These are phyloP conservation scores for Argyra leucocephala DNA, from an alignment of 2,888 invertebrate genomes.

Conservation along the genomic window DNA sequence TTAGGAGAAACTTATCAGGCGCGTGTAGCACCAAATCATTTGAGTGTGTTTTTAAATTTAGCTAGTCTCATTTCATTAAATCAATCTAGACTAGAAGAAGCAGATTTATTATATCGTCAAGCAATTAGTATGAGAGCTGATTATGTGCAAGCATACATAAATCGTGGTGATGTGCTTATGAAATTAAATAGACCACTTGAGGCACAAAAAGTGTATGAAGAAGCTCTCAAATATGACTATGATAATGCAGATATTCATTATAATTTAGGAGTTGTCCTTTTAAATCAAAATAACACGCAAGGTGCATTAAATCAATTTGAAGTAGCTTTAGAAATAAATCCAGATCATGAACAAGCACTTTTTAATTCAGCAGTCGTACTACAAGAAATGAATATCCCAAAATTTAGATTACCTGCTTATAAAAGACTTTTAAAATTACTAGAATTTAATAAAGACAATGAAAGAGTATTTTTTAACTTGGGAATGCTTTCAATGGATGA, in stretches of 20 bases:
- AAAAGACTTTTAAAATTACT: slow-evolving; percentile 73
- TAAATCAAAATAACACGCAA: slow-evolving; percentile 84
- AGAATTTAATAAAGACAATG: slow-evolving; percentile 59
- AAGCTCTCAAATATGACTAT: slow-evolving; percentile 84
- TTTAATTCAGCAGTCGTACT: slow-evolving; percentile 90
- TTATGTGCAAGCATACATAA: slow-evolving; percentile 91
- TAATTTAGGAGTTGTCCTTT: slow-evolving; percentile 84
- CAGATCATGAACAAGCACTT: slow-evolving; percentile 89
- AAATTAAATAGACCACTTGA: slow-evolving; percentile 89
- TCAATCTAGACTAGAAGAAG: slow-evolving; percentile 82
- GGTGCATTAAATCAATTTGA: slow-evolving; percentile 87
- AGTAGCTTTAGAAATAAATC: slow-evolving; percentile 83
- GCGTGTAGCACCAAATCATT: slow-evolving; percentile 87
- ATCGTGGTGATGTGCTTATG: slow-evolving; percentile 90
- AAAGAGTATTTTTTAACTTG: slow-evolving; percentile 86
- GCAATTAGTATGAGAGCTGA: slow-evolving; percentile 96
- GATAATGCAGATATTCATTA: slow-evolving; percentile 92
- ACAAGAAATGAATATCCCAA: slow-evolving; percentile 77
- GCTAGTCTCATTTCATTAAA: slow-evolving; percentile 91
- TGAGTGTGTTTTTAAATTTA: slow-evolving; percentile 90
- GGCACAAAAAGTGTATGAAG: slow-evolving; percentile 88
- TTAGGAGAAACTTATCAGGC: slow-evolving; percentile 90
- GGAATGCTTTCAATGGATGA: slow-evolving; percentile 97
- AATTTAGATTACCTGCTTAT: slow-evolving; percentile 67
- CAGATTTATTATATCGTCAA: slow-evolving; percentile 85